Percentiles rank a stretch among this genome's conserved stretches.
Evolutionary conservation across 1,140 invertebrate species (phyloP).

Genomic region (Drosophila santomea): DNA sequence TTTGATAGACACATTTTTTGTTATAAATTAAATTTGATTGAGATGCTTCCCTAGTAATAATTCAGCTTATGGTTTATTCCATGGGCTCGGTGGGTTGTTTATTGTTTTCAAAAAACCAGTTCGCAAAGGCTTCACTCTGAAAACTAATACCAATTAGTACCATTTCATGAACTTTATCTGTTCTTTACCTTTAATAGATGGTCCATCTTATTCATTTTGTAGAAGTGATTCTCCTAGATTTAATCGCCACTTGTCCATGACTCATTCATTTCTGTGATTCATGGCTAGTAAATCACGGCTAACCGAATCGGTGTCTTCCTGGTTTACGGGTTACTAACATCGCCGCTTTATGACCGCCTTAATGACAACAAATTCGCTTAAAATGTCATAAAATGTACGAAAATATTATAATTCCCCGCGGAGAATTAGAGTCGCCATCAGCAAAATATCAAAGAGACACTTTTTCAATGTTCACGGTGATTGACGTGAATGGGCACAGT

Average conservation of each 20-base stretch:
- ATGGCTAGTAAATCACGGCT: slow-evolving; percentile 30
- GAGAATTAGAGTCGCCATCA: slow-evolving; percentile 42
- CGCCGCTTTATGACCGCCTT: slow-evolving; percentile 40
- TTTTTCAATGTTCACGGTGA: slow-evolving; percentile 45
- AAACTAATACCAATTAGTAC: neutral
- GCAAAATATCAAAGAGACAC: slow-evolving; percentile 47
- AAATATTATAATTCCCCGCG: slow-evolving; percentile 44
- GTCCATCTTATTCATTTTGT: neutral
- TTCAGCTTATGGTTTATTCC: neutral
- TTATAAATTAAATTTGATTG: neutral
- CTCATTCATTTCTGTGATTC: slow-evolving; percentile 23
- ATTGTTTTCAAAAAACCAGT: neutral
- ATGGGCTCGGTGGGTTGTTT: neutral
- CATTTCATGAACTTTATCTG: neutral
- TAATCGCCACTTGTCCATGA: slow-evolving; percentile 9
- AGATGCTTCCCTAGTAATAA: neutral
- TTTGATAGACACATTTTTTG: neutral
- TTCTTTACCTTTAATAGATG: neutral
- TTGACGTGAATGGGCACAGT: slow-evolving; percentile 34
- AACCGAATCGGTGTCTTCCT: slow-evolving; percentile 31
- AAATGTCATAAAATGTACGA: slow-evolving; percentile 43
- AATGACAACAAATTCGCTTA: slow-evolving; percentile 37
- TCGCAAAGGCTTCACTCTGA: neutral
- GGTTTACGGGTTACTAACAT: slow-evolving; percentile 19
- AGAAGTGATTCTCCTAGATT: neutral